Evolutionary conservation across 2,797 vertebrate genomes (phyloP).

Genomic region (Hylomyscus alleni): DNA sequence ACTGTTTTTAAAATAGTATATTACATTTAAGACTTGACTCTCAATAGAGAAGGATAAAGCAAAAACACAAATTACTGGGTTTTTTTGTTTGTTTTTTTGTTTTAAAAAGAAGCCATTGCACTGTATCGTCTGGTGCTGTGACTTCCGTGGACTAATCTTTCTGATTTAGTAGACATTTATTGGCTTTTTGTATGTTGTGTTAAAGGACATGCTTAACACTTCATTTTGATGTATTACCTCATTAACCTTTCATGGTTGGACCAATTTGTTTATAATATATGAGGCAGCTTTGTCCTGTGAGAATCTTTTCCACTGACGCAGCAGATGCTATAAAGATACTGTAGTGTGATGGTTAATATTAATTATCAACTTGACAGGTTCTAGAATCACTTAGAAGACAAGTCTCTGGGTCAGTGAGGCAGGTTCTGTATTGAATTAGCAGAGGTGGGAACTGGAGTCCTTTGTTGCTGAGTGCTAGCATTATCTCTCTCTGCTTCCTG

Average conservation of each 20-base stretch:
- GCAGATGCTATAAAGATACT: conserved; percentile 20
- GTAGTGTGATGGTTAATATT: not conserved
- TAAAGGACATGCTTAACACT: conserved; percentile 26
- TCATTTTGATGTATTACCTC: conserved; percentile 58
- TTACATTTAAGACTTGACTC: conserved; percentile 6
- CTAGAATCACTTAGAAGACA: not conserved
- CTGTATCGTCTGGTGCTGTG: not conserved
- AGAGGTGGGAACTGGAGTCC: not conserved
- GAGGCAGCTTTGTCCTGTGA: conserved; percentile 6
- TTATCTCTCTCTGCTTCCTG: not conserved
- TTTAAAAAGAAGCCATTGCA: not conserved
- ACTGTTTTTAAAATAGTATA: conserved; percentile 39
- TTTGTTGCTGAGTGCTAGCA: not conserved
- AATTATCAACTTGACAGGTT: not conserved
- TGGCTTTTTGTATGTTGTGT: conserved; percentile 9
- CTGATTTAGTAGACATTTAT: conserved; percentile 45
- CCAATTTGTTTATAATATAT: not conserved
- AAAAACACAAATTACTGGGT: conserved; percentile 2
- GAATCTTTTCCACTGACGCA: conserved; percentile 2
- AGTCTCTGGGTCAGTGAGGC: too few species aligned
- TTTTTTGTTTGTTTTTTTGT: too few species aligned
- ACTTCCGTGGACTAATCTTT: not conserved
- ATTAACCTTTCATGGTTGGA: conserved; percentile 54
- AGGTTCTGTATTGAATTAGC: not conserved
- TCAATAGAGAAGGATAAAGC: conserved; percentile 5